phyloP scores from a whole-genome alignment of 2,888 invertebrate genomes.

The Caenorhabditis virilis region DNA sequence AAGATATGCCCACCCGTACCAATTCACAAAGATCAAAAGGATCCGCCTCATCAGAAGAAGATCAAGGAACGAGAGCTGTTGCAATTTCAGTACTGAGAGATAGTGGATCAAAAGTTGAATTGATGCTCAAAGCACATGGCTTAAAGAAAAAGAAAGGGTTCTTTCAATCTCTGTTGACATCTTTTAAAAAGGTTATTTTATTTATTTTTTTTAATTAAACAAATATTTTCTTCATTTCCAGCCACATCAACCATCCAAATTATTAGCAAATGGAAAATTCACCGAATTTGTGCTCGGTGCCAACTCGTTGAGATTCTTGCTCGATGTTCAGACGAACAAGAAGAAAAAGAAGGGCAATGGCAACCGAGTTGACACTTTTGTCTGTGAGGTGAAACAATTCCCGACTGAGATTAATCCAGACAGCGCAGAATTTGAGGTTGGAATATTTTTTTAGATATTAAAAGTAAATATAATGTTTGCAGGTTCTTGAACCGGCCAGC shows the following conservation, averaged over 20 bases:
- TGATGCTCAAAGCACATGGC: constrained; percentile 64
- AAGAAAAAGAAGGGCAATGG: constrained; percentile 61
- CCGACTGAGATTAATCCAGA: constrained; percentile 65
- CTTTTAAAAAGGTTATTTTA: constrained; percentile 55
- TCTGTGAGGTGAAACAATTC: constrained; percentile 60
- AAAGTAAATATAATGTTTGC: constrained; percentile 14
- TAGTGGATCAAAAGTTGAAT: constrained; percentile 59
- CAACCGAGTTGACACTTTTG: constrained; percentile 54
- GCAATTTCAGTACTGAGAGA: constrained; percentile 58
- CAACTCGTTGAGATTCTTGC: constrained; percentile 51
- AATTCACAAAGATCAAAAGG: constrained; percentile 10
- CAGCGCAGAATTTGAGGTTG: constrained; percentile 66
- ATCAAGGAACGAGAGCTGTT: constrained; percentile 30
- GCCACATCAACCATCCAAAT: constrained; percentile 63
- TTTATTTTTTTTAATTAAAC: neutral
- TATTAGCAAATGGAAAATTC: constrained; percentile 64
- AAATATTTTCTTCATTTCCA: constrained; percentile 39
- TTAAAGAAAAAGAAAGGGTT: constrained; percentile 58
- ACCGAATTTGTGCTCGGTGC: constrained; percentile 57
- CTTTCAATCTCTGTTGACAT: constrained; percentile 50
- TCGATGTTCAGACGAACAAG: constrained; percentile 59
- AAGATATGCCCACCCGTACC: neutral
- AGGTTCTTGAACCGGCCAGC: constrained; percentile 63
- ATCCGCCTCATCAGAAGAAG: constrained; percentile 30
- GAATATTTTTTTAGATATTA: constrained; percentile 8